Base-by-base conservation (phyloP, 2,797 vertebrate genomes). In the Manis javanica region DNA sequence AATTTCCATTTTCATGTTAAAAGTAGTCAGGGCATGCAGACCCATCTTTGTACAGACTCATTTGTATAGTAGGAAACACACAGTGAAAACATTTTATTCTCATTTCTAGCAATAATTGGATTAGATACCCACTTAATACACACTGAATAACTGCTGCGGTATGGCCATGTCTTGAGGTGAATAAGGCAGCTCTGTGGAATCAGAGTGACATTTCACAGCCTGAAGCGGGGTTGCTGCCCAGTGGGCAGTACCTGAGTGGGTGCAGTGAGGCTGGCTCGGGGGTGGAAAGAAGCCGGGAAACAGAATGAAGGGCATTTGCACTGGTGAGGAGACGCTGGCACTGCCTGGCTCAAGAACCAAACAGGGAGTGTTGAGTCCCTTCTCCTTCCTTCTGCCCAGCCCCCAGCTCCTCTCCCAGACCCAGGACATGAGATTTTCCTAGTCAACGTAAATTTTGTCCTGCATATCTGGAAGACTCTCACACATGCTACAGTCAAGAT, bases 211-310 rank as follows among this genome's bases (percentile, higher is more conserved):
- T 51, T 61, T 74, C 31, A 79, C 77, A 82, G 26, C 37, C 18
- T 12, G 46, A 39, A 61, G 42, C 39, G 11, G 31, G 31, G 46
- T 3, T 3, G 11, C 21, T 29, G 21, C n/a, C 26, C 46, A 15
- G 63, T 39, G 37, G 37, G 37, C 37, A 39, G 2, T 14, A 16
- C 12, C 18, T 2, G 26, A 39, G 68, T 5, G 3, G 61, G 11
- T 16, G 2, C 24, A 1, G 0, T 3, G 9, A 19, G 15, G 34
- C 55, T 10, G 18, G 12, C 4, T 5, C 1, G 3, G 21, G 29
- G 51, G 34, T 8, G 6, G 74, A 2, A 34, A 63, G n/a, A 55
- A 18, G 34, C 29, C 24, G 23, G 37, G 10, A 42, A 59, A 13
- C 21, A 1, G n/a, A 13, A 57, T 11, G 49, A 23, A 61, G 3